phyloP scores from a whole-genome alignment of 2,797 vertebrate genomes.

The Tenualosa thibaudeaui region DNA sequence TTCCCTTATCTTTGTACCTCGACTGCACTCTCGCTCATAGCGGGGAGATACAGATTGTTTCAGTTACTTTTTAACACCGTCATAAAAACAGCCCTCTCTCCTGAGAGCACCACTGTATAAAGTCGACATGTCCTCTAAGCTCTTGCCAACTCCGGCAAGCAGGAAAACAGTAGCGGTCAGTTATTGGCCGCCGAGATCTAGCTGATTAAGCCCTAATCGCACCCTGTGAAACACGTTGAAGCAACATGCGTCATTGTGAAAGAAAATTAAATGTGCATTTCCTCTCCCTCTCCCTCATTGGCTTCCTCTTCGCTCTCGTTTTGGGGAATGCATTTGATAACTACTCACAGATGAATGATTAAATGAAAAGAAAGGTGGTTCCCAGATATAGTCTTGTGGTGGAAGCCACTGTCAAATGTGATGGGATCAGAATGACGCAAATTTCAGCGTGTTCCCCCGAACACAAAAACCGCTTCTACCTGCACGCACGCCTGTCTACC shows the following conservation, averaged over 20 bases:
- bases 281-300: not conserved
- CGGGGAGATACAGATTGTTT: not conserved
- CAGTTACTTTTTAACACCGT: not conserved
- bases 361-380: constrained; percentile 32
- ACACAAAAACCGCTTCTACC: constrained; percentile 58
- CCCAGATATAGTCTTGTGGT: constrained; percentile 52
- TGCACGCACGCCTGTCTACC: not conserved
- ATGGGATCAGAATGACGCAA: constrained; percentile 51
- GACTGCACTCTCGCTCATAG: not conserved
- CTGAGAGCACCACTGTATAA: not conserved
- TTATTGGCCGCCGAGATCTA: constrained; percentile 55
- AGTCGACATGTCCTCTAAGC: not conserved
- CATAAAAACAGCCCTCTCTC: constrained; percentile 6
- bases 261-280: constrained; percentile 38
- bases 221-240: constrained; percentile 60
- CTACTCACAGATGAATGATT: constrained; percentile 6
- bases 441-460: constrained; percentile 33
- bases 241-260: constrained; percentile 48
- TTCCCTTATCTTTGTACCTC: not conserved
- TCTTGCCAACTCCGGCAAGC: not conserved
- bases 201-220: constrained; percentile 59
- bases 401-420: constrained; percentile 38
- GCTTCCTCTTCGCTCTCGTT: not conserved
- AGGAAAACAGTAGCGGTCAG: constrained; percentile 43
- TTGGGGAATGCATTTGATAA: constrained; percentile 57